These are phyloP conservation scores for Callospermophilus lateralis DNA, from an alignment of 2,113 vertebrate genomes.

Conservation along the genomic window DNA sequence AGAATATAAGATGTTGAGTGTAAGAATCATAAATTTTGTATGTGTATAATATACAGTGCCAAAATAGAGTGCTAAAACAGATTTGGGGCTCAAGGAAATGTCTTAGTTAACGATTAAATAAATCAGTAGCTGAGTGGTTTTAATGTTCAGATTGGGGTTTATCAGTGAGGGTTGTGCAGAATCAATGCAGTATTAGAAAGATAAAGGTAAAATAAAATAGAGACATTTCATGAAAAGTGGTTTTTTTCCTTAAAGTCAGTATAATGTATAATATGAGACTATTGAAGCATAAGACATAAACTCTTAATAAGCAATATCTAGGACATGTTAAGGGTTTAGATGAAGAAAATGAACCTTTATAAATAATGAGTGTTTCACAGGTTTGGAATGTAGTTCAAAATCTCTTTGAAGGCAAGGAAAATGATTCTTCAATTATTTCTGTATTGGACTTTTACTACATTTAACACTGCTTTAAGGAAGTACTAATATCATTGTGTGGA, in stretches of 20 bases:
- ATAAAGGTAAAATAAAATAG: slow-evolving; percentile 49
- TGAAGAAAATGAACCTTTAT: slow-evolving; percentile 7
- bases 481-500: neutral
- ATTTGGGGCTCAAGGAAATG: neutral
- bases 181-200: neutral
- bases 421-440: neutral
- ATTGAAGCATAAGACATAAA: slow-evolving; percentile 27
- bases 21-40: neutral
- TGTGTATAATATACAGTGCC: neutral
- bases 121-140: neutral
- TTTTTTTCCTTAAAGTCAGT: neutral
- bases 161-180: neutral
- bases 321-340: neutral
- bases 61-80: neutral
- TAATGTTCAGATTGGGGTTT: neutral
- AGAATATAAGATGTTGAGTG: neutral
- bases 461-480: slow-evolving; percentile 38
- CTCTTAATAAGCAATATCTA: slow-evolving; percentile 6
- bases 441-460: neutral
- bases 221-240: neutral
- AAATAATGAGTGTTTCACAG: slow-evolving; percentile 33
- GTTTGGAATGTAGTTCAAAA: slow-evolving; percentile 29
- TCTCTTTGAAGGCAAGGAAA: slow-evolving; percentile 18
- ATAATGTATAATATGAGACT: neutral
- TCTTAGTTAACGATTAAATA: neutral